These are phyloP conservation scores for Mastomys coucha DNA, from an alignment of 2,113 vertebrate species.

Conservation along the genomic window DNA sequence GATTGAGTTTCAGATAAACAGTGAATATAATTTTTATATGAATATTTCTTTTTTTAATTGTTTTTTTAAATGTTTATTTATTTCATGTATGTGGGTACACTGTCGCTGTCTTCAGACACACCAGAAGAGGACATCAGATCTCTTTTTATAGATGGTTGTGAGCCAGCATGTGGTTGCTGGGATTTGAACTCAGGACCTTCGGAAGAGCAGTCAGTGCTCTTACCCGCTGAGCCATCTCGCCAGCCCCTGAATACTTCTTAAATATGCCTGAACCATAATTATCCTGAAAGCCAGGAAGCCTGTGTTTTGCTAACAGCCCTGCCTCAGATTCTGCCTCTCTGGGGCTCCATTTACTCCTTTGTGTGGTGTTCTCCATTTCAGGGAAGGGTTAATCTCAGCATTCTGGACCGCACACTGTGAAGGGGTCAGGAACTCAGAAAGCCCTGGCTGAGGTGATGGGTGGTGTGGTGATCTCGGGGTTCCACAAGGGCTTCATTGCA, in stretches of 20 bases:
- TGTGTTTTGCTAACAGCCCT: not conserved
- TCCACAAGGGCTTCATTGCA: not conserved
- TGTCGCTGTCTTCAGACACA: too few species aligned
- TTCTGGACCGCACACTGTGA: not conserved
- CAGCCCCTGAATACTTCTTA: not conserved
- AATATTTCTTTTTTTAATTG: not conserved
- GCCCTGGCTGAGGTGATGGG: not conserved
- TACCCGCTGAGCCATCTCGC: too few species aligned
- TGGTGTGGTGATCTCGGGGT: not conserved
- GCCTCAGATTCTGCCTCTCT: not conserved
- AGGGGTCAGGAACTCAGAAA: not conserved
- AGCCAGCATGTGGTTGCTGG: too few species aligned
- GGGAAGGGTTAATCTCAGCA: not conserved
- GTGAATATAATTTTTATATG: not conserved
- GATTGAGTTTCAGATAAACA: constrained; percentile 25
- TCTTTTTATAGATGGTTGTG: too few species aligned
- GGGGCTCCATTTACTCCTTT: not conserved
- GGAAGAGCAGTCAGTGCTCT: too few species aligned
- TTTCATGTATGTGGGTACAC: too few species aligned
- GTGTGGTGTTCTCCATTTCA: too few species aligned
- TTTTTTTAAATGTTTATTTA: too few species aligned
- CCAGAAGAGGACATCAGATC: too few species aligned
- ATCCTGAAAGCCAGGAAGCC: not conserved
- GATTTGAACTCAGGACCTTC: too few species aligned
- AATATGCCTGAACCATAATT: not conserved